These are phyloP conservation scores for Promerops cafer DNA, from an alignment of 2,113 vertebrate genomes.

Conservation along the genomic window DNA sequence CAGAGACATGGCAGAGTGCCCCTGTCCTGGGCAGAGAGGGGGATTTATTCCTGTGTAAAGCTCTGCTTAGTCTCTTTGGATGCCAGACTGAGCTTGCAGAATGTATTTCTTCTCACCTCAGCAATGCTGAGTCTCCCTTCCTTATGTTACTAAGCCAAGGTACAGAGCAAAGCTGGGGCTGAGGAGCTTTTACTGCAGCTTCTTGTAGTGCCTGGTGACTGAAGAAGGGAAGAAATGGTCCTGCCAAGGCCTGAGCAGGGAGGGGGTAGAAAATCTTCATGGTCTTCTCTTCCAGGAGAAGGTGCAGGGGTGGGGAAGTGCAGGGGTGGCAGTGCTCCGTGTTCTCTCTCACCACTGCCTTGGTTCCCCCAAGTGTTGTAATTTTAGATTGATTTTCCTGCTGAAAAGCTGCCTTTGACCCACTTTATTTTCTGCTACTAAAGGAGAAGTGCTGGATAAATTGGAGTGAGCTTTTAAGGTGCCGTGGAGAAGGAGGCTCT, in stretches of 20 bases:
- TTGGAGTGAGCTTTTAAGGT: neutral
- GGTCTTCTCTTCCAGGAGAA: neutral
- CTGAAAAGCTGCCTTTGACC: constrained; percentile 33
- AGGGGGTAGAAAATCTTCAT: neutral
- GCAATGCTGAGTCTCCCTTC: neutral
- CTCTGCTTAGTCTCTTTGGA: neutral
- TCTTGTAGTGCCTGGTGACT: neutral
- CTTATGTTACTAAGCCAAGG: neutral
- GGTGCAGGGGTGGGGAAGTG: neutral
- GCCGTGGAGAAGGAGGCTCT: neutral
- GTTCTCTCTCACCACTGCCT: neutral
- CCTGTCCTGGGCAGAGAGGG: neutral
- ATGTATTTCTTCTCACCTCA: neutral
- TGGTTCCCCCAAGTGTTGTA: neutral
- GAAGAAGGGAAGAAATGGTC: neutral
- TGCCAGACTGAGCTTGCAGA: neutral
- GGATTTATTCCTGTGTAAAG: neutral
- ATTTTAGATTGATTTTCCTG: constrained; percentile 33
- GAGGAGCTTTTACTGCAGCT: neutral
- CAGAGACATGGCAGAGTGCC: neutral
- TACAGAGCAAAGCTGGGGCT: neutral
- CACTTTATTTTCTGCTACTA: neutral
- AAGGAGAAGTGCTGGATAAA: constrained; percentile 4
- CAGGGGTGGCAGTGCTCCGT: neutral
- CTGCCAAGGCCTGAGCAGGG: neutral